These are phyloP conservation scores for Myiopsitta monachus DNA, from an alignment of 2,113 vertebrate genomes.

Conservation along the genomic window DNA sequence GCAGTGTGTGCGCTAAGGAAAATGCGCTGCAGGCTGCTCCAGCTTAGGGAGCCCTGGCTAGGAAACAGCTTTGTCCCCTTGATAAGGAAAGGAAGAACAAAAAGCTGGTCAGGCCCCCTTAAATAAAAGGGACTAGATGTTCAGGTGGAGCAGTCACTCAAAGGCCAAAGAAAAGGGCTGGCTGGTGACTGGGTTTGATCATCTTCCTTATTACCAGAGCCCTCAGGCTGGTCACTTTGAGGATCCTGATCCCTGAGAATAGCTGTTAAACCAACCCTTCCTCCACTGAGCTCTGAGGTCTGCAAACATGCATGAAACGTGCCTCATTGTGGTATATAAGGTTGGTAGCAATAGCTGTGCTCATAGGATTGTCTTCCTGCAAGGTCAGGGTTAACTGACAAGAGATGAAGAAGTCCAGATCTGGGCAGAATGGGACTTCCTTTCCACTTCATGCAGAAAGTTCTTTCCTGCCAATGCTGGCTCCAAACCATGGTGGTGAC, in stretches of 20 bases:
- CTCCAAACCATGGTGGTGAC: background rate
- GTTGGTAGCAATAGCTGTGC: background rate
- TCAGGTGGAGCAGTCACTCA: background rate
- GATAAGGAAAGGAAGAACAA: background rate
- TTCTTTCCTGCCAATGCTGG: background rate
- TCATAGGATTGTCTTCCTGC: background rate
- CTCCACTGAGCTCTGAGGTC: background rate
- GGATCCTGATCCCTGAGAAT: background rate
- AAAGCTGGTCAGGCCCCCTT: background rate
- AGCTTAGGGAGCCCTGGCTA: background rate
- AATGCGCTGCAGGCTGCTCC: fast-evolving
- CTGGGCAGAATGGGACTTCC: background rate
- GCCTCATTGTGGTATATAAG: fast-evolving
- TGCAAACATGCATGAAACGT: background rate
- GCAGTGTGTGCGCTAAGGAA: background rate
- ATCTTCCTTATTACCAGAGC: background rate
- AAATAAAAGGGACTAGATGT: background rate
- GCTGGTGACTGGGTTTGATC: background rate
- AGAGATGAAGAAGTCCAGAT: background rate
- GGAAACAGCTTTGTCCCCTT: background rate
- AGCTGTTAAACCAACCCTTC: background rate
- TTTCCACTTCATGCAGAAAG: background rate
- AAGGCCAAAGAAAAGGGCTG: background rate
- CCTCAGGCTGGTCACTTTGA: background rate
- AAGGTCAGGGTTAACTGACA: background rate